Evolutionary conservation across 1,140 invertebrate species (phyloP).

Genomic region (Campodea augens): DNA sequence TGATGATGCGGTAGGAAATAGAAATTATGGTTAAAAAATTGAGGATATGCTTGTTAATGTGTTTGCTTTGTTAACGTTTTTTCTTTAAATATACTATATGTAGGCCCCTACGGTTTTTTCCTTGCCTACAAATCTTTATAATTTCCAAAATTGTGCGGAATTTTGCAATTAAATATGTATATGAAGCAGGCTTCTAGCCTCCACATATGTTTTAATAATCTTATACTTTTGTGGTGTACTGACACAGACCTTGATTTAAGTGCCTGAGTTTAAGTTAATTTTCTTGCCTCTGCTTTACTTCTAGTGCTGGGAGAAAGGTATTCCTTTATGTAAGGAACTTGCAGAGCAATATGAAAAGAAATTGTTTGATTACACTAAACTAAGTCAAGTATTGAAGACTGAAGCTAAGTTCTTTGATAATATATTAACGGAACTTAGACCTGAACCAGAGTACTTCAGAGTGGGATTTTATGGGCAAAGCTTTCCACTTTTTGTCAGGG

Average conservation of each 20-base stretch:
- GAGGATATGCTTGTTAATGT: too few species aligned
- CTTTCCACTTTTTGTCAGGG: constrained; percentile 83
- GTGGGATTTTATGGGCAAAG: constrained; percentile 90
- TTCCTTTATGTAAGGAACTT: constrained; percentile 81
- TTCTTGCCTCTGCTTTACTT: constrained; percentile 15
- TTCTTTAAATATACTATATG: not conserved
- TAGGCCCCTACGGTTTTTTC: too few species aligned
- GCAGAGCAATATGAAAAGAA: constrained; percentile 71
- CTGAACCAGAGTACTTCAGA: constrained; percentile 88
- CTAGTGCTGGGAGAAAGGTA: constrained; percentile 92
- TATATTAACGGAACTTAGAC: constrained; percentile 64
- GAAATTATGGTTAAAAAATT: too few species aligned
- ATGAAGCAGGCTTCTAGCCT: too few species aligned
- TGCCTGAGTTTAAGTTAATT: not conserved
- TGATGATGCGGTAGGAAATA: too few species aligned
- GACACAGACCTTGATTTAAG: too few species aligned
- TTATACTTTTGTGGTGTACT: too few species aligned
- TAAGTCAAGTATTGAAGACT: constrained; percentile 62
- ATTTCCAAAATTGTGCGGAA: too few species aligned
- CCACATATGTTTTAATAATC: too few species aligned
- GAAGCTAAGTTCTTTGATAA: constrained; percentile 82
- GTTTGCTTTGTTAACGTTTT: too few species aligned
- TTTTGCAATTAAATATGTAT: too few species aligned
- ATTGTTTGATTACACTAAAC: constrained; percentile 73
- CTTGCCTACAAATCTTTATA: too few species aligned